These are phyloP conservation scores for Gymnosoma rotundatum DNA, from an alignment of 2,888 invertebrate species.

Conservation along the genomic window DNA sequence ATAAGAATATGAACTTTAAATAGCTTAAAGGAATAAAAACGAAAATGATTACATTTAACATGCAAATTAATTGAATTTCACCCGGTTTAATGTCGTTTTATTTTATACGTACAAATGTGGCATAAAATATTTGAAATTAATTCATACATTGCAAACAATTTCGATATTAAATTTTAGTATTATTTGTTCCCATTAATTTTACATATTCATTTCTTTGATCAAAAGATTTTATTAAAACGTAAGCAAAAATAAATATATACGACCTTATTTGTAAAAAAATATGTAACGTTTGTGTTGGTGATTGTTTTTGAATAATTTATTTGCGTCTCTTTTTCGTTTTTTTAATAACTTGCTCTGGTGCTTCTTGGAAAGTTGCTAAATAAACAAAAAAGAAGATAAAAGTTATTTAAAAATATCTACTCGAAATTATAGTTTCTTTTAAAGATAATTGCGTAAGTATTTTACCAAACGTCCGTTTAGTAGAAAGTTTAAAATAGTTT, in stretches of 20 bases:
- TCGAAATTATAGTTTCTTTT: too few species aligned
- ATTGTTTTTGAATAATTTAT: too few species aligned
- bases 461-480: too few species aligned
- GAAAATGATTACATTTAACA: conserved; percentile 65
- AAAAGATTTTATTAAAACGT: background rate
- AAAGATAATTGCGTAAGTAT: too few species aligned
- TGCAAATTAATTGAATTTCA: conserved; percentile 72
- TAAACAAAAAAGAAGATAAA: too few species aligned
- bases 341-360: too few species aligned
- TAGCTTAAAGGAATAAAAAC: conserved; percentile 5
- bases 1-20: background rate
- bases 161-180: conserved; percentile 46
- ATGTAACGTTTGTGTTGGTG: background rate
- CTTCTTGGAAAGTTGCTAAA: too few species aligned
- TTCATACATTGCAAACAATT: conserved; percentile 34
- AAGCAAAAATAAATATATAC: conserved; percentile 4
- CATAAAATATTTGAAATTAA: conserved; percentile 12
- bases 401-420: too few species aligned
- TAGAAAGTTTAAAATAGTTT: too few species aligned
- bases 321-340: too few species aligned
- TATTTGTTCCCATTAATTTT: conserved; percentile 12
- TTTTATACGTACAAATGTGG: conserved; percentile 30
- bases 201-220: background rate
- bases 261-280: background rate
- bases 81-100: conserved; percentile 57